These are phyloP conservation scores for Echinops telfairi DNA, from an alignment of 2,113 vertebrate genomes.

Conservation along the genomic window DNA sequence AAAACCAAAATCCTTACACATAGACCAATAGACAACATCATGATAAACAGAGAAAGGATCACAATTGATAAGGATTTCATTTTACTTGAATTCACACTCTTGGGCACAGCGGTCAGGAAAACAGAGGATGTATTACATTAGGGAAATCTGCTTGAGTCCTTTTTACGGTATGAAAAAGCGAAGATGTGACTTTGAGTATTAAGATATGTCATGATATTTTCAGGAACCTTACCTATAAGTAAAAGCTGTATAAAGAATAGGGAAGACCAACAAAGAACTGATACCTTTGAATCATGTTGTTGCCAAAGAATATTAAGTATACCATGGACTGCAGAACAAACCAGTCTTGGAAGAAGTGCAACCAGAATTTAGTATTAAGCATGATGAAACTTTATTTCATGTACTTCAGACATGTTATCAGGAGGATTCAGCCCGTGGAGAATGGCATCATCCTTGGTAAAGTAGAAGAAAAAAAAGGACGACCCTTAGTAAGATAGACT, in stretches of 20 bases:
- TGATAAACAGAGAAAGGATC: too few relatives aligned
- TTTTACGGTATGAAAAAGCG: neutral
- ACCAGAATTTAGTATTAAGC: neutral
- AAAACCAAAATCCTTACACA: neutral
- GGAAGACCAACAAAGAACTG: neutral
- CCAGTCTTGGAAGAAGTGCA: neutral
- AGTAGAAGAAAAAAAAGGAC: neutral
- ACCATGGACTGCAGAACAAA: neutral
- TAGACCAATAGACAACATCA: neutral
- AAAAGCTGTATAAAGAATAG: neutral
- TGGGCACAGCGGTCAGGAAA: neutral
- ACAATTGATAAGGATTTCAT: neutral
- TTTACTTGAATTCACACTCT: neutral
- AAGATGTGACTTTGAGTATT: neutral
- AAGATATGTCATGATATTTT: neutral
- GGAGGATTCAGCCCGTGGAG: neutral
- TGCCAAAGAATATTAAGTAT: neutral
- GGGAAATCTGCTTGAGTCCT: neutral
- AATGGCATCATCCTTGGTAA: too few relatives aligned
- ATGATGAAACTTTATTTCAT: neutral
- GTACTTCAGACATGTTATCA: neutral
- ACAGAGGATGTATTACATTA: neutral
- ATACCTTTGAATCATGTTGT: neutral
- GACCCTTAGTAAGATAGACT: neutral
- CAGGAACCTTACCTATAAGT: neutral